Conservation (phyloP, 2,113 vertebrate species). For the Alectura lathami region DNA sequence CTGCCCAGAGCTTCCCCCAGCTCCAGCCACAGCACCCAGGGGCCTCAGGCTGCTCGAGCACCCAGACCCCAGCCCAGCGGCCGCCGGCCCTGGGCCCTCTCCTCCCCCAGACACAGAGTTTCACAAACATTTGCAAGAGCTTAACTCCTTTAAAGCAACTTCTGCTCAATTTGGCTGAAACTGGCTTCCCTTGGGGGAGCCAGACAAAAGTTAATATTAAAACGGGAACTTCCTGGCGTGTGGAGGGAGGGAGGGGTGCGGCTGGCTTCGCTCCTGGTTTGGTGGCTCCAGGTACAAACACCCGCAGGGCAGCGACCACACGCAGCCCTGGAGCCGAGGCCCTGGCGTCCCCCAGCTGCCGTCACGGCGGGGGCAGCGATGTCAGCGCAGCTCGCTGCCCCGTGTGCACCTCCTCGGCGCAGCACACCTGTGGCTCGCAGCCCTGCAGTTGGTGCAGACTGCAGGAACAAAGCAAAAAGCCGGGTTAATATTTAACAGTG, state of each 20-base stretch:
- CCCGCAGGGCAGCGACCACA: background rate
- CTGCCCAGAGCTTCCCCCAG: background rate
- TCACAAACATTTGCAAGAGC: accelerated
- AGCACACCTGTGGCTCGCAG: background rate
- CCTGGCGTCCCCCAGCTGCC: accelerated
- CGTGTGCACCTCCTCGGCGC: background rate
- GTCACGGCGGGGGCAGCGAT: background rate
- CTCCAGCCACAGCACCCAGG: accelerated
- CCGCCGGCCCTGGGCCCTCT: no score
- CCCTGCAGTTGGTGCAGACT: background rate
- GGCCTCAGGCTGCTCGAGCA: no score
- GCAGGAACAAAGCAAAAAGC: background rate
- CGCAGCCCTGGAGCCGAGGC: background rate
- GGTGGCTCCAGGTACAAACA: background rate
- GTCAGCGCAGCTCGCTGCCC: background rate
- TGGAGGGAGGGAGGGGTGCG: background rate
- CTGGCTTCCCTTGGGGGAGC: accelerated
- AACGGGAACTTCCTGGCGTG: background rate
- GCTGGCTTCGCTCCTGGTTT: accelerated
- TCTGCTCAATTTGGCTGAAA: background rate
- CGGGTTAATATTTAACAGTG: constrained; percentile 14
- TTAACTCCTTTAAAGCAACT: accelerated
- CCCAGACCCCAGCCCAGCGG: no score
- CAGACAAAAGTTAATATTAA: accelerated
- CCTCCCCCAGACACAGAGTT: background rate